Percentiles rank a stretch among this genome's conserved stretches.
Conservation (phyloP, 2,113 vertebrate genomes). For the Corvus cornix region DNA sequence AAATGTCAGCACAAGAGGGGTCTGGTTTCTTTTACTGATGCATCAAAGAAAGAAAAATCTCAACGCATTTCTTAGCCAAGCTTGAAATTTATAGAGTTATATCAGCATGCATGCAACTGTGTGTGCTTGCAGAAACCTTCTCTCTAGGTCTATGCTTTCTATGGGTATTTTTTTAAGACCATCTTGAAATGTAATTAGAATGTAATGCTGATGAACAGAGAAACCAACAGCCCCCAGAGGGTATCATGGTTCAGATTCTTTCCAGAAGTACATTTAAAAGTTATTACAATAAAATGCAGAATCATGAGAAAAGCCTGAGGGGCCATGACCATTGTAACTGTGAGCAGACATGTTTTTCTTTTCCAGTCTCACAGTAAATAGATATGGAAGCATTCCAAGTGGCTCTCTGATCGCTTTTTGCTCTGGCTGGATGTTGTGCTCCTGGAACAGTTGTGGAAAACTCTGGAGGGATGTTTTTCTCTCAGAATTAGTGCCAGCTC, state of each 20-base stretch:
- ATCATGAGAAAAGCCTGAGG: slow-evolving; percentile 26
- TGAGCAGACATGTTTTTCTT: neutral
- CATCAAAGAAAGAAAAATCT: slow-evolving; percentile 7
- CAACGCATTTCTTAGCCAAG: neutral
- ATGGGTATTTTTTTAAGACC: neutral
- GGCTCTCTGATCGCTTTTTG: neutral
- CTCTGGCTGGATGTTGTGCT: neutral
- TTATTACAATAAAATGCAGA: neutral
- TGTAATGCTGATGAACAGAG: neutral
- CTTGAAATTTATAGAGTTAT: neutral
- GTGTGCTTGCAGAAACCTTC: neutral
- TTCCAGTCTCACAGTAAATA: slow-evolving; percentile 16
- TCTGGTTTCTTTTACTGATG: slow-evolving; percentile 31
- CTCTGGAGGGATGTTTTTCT: neutral
- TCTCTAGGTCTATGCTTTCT: neutral
- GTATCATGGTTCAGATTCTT: neutral
- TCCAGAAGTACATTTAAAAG: slow-evolving; percentile 10
- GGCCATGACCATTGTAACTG: neutral
- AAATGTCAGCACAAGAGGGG: neutral
- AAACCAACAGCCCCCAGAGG: neutral
- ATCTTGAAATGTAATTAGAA: neutral
- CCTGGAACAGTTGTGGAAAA: slow-evolving; percentile 11
- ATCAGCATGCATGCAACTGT: neutral
- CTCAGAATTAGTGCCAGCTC: neutral
- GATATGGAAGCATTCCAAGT: neutral